These are phyloP conservation scores for Poicephalus meyeri DNA, from an alignment of 2,113 vertebrate species.

Conservation along the genomic window DNA sequence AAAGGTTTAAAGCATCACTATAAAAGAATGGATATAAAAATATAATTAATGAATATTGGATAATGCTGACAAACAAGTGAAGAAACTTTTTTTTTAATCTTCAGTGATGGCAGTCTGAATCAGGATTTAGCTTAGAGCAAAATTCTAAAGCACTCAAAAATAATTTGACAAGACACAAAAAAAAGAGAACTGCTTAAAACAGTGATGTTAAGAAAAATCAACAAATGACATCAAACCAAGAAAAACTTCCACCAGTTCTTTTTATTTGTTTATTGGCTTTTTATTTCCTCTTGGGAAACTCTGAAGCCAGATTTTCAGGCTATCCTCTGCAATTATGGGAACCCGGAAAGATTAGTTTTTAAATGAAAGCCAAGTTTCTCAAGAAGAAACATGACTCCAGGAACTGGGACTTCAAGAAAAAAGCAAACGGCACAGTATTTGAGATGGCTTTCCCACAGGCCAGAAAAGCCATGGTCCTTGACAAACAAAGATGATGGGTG, in stretches of 20 bases:
- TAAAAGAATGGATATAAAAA: conserved; percentile 17
- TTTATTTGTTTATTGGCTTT: conserved; percentile 45
- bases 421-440: neutral
- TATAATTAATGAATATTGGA: conserved; percentile 18
- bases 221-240: conserved; percentile 28
- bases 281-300: conserved; percentile 37
- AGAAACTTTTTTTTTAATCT: neutral
- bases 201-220: conserved; percentile 33
- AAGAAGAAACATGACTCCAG: neutral
- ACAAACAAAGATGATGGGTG: neutral
- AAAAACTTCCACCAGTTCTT: conserved; percentile 38
- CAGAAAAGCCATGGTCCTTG: neutral
- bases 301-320: conserved; percentile 40
- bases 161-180: neutral
- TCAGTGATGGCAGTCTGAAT: conserved; percentile 2
- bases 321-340: conserved; percentile 2
- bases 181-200: neutral
- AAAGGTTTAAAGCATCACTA: neutral
- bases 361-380: conserved; percentile 28
- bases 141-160: neutral
- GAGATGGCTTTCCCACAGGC: neutral
- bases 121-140: conserved; percentile 13
- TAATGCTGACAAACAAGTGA: conserved; percentile 24
- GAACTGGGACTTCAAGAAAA: neutral
- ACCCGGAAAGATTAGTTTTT: neutral